phyloP scores from a whole-genome alignment of 2,113 vertebrate genomes.

The Furnarius figulus region DNA sequence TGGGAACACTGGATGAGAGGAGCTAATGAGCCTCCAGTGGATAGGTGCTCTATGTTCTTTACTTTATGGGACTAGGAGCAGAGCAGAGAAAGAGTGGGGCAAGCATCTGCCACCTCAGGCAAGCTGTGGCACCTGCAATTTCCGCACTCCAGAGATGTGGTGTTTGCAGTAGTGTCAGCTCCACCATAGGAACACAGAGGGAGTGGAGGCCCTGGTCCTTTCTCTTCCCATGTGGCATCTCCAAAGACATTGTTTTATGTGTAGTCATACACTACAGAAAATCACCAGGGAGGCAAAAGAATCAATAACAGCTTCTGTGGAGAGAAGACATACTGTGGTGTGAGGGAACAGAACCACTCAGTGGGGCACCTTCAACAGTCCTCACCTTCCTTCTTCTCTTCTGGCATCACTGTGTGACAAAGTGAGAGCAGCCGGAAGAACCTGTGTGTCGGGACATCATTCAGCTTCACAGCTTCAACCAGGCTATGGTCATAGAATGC shows the following conservation, averaged over 20 bases:
- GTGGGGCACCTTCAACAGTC: neutral
- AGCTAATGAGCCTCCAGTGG: neutral
- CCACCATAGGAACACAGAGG: neutral
- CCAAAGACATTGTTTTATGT: neutral
- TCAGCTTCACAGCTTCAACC: slow-evolving; percentile 79
- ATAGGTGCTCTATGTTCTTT: neutral
- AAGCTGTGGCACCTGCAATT: neutral
- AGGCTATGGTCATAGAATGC: slow-evolving; percentile 88
- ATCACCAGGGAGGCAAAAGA: neutral
- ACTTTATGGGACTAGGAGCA: neutral
- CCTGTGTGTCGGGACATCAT: slow-evolving; percentile 67
- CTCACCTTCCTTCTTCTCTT: slow-evolving; percentile 90
- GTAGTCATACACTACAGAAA: neutral
- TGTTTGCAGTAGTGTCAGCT: neutral
- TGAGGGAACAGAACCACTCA: neutral
- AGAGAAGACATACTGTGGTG: neutral
- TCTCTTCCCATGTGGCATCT: neutral
- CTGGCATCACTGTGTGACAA: slow-evolving; percentile 94
- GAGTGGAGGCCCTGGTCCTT: neutral
- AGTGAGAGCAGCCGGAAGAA: slow-evolving; percentile 92
- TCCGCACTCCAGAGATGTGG: neutral
- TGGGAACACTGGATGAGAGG: neutral
- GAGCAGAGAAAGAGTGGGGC: neutral
- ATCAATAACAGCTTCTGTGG: neutral
- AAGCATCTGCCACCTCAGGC: neutral